These are phyloP conservation scores for Crocallis elinguaria DNA, from an alignment of 2,888 invertebrate species.

Conservation along the genomic window DNA sequence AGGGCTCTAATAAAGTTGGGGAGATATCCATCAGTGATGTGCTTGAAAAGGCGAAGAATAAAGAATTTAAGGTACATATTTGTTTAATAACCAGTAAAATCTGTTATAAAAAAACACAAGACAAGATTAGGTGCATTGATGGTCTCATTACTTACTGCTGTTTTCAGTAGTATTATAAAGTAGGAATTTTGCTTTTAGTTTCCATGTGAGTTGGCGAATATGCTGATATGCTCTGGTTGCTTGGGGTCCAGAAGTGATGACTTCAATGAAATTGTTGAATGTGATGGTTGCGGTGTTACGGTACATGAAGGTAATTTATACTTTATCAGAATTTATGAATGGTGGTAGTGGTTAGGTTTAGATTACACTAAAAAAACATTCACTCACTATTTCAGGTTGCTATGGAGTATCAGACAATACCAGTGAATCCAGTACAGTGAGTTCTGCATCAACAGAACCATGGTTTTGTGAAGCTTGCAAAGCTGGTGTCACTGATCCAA, in stretches of 20 bases:
- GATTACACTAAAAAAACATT: no score
- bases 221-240: constrained; percentile 96
- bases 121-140: no score
- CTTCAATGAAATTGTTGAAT: constrained; percentile 98
- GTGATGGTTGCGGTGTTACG: constrained; percentile 97
- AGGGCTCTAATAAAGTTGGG: constrained; percentile 66
- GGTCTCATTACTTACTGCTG: no score
- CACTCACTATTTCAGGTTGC: constrained; percentile 86
- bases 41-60: constrained; percentile 69
- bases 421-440: constrained; percentile 96
- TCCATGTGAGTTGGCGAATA: constrained; percentile 84
- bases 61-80: constrained; percentile 80
- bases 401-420: constrained; percentile 97
- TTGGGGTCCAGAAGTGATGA: constrained; percentile 96
- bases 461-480: constrained; percentile 99
- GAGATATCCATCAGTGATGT: constrained; percentile 69
- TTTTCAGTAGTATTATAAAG: neutral
- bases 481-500: constrained; percentile 94
- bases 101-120: no score
- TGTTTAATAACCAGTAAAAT: no score
- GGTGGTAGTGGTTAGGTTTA: no score
- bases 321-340: neutral
- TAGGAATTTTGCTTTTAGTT: constrained; percentile 50
- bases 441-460: constrained; percentile 97
- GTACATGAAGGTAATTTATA: constrained; percentile 93